Evolutionary conservation across 2,113 vertebrate species (phyloP).

Genomic region (Pogona vitticeps): DNA sequence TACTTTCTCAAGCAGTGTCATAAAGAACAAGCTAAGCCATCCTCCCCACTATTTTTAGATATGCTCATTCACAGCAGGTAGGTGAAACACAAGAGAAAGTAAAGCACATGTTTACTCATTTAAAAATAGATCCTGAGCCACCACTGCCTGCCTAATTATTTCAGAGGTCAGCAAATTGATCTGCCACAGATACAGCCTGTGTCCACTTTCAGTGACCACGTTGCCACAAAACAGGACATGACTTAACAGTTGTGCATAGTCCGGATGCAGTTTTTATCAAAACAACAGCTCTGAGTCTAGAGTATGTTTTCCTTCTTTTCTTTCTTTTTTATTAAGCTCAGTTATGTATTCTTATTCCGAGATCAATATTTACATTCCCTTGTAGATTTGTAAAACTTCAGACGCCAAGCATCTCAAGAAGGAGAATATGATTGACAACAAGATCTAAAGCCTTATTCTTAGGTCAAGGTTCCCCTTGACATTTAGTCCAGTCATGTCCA

Average conservation of each 20-base stretch:
- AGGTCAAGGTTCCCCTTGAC: too few relatives aligned
- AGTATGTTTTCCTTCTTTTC: neutral
- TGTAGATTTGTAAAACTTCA: neutral
- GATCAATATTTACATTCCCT: neutral
- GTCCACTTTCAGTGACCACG: neutral
- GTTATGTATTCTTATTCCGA: neutral
- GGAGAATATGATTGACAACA: too few relatives aligned
- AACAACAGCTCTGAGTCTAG: conserved; percentile 5
- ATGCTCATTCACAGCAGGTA: conserved; percentile 19
- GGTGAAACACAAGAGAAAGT: neutral
- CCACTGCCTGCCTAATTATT: conserved; percentile 34
- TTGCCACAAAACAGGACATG: fast-evolving
- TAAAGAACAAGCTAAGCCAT: fast-evolving
- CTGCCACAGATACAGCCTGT: conserved; percentile 16
- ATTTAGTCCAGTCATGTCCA: too few relatives aligned
- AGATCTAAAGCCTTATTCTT: neutral
- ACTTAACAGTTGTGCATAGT: conserved; percentile 11
- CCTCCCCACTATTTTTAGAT: conserved; percentile 31
- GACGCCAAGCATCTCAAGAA: too few relatives aligned
- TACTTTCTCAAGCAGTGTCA: conserved; percentile 26
- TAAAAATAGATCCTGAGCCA: conserved; percentile 28
- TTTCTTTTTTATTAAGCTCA: neutral
- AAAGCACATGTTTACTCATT: conserved; percentile 4
- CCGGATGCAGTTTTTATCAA: neutral
- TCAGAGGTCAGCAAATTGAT: conserved; percentile 58